phyloP scores from a whole-genome alignment of 2,797 vertebrate genomes.

The Neoniphon sammara region DNA sequence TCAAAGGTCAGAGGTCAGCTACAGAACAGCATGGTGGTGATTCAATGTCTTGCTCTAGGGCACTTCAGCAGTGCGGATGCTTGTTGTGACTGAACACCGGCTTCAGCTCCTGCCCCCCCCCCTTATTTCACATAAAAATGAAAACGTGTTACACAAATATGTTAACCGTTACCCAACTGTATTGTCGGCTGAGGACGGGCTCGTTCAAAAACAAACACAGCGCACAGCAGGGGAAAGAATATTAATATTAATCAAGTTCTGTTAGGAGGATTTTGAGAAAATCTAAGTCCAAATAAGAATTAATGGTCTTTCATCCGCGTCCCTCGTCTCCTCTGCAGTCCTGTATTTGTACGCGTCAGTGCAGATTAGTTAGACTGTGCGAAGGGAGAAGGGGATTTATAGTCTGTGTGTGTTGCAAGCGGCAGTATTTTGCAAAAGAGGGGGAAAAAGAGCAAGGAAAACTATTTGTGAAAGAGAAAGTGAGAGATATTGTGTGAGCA shows the following conservation, averaged over 20 bases:
- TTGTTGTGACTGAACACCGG: no score
- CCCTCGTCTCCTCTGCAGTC: neutral
- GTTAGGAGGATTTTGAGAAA: conserved; percentile 29
- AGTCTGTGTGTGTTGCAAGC: neutral
- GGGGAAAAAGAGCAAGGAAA: neutral
- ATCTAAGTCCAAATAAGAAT: conserved; percentile 39
- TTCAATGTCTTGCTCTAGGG: no score
- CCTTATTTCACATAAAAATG: neutral
- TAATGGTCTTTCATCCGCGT: conserved; percentile 30
- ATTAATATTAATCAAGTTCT: conserved; percentile 55
- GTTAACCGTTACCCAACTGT: conserved; percentile 34
- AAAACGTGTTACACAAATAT: conserved; percentile 39
- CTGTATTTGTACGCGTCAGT: conserved; percentile 18
- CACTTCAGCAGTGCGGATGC: no score
- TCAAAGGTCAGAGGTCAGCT: no score
- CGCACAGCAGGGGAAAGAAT: conserved; percentile 1
- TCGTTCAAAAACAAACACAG: conserved; percentile 17
- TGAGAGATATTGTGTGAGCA: neutral
- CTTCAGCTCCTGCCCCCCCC: neutral
- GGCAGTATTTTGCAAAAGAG: neutral
- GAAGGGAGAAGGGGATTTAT: conserved; percentile 3
- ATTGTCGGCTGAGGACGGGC: conserved; percentile 15
- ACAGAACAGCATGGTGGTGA: no score
- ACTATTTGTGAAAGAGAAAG: neutral
- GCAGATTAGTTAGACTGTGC: conserved; percentile 8